Evolutionary conservation across 35 echinoderm and acorn worm species (phyloP), one percentile per base, ranked within the genome.

Genomic region (Eucidaris tribuloides): DNA sequence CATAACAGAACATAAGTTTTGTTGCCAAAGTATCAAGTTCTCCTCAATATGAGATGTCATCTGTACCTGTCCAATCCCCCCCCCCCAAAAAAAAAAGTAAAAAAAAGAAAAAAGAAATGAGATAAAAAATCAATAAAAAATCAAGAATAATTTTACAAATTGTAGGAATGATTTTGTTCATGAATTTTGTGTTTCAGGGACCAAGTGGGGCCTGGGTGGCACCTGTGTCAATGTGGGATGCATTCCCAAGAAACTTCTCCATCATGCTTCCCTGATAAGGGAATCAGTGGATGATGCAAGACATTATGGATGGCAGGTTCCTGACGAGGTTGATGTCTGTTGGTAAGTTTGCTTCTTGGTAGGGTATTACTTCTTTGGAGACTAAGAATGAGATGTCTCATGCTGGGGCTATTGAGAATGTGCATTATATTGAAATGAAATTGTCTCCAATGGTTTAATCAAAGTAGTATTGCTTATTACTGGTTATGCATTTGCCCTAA

Each of bases 191-290:
- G 32, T 34, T 17, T 6, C 37, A 94, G 92, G 92, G 20, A 79
- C 92, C 2, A 78, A 80, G 45, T 91, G 88, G 88, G 94, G 94
- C 30, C 58, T 97, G 1, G 94, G 94, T 46, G 94, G 94, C 72
- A 97, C 94, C 32, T 97, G 94, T 63, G 94, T 97, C 15, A 97
- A 97, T 81, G 94, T 97, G 34, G 94, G 94, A 29, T 97, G 94
- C 23, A 97, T 97, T 46, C 94, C 94, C 58, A 97, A 97, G 89
- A 97, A 97, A 46, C 62, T 97, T 18, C 92, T 97, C 80, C 94
- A 97, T 44, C 89, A 97, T 4, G 94, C 94, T 18, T 84, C 94
- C 32, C 61, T 97, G 60, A 72, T 97, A 11, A 86, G 94, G 7
- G 79, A 97, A 35, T 90, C 89, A 37, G 76, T 92, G 36, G 45